phyloP scores from a whole-genome alignment of 2,888 invertebrate species.

The Lacanobia wlatinum region DNA sequence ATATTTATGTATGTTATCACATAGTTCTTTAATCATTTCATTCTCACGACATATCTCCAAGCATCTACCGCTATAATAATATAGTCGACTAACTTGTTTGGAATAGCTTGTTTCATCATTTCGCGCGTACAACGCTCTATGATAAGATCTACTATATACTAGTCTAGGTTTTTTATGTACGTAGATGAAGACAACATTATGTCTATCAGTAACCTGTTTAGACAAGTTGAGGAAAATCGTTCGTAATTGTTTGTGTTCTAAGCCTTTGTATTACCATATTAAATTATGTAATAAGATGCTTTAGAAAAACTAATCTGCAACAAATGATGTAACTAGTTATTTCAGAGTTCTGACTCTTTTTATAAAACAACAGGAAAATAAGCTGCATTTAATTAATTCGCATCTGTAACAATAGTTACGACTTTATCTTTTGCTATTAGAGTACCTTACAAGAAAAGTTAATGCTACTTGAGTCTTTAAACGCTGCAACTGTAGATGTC shows the following conservation, averaged over 20 bases:
- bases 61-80: not conserved
- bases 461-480: too few relatives aligned
- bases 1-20: not conserved
- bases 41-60: not conserved
- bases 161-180: not conserved
- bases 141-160: conserved; percentile 3
- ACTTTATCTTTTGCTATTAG: too few relatives aligned
- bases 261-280: not conserved
- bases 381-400: too few relatives aligned
- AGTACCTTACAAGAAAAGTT: too few relatives aligned
- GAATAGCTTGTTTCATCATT: not conserved
- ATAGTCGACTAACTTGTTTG: not conserved
- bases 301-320: not conserved
- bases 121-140: not conserved
- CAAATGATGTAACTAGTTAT: not conserved
- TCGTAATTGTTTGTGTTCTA: conserved; percentile 21
- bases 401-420: too few relatives aligned
- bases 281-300: conserved; percentile 10
- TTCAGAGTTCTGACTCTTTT: too few relatives aligned
- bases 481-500: not conserved
- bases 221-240: conserved; percentile 28
- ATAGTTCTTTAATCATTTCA: not conserved
- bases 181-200: not conserved
- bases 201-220: conserved; percentile 18
- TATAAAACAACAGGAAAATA: too few relatives aligned